phyloP scores from a whole-genome alignment of 1,140 invertebrate species.

The Gonioctena quinquepunctata region DNA sequence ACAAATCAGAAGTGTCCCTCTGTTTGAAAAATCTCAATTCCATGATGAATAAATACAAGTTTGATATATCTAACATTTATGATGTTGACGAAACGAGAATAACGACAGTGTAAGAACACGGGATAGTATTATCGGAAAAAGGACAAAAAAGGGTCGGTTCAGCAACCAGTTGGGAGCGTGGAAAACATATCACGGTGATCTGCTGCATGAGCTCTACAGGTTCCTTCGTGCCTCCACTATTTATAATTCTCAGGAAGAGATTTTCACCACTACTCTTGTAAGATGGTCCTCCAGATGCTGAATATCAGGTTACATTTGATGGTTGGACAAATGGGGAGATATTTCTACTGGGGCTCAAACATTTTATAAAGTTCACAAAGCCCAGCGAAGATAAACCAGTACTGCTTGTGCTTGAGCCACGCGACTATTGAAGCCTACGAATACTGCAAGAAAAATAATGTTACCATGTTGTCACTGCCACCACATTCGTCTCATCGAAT shows the following conservation, averaged over 20 bases:
- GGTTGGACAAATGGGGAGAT: constrained; percentile 44
- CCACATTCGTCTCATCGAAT: too few species aligned
- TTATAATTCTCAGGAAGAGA: too few species aligned
- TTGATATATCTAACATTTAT: constrained; percentile 51
- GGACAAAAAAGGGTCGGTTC: constrained; percentile 55
- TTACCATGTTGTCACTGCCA: too few species aligned
- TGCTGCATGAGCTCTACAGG: too few species aligned
- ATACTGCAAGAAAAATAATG: neutral
- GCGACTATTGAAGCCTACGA: constrained; percentile 4
- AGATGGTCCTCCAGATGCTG: constrained; percentile 54
- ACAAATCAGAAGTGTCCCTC: constrained; percentile 46
- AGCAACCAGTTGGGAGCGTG: constrained; percentile 55
- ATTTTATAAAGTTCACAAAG: constrained; percentile 28
- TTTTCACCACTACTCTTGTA: too few species aligned
- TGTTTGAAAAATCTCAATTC: constrained; percentile 53
- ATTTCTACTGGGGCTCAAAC: constrained; percentile 23
- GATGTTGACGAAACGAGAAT: constrained; percentile 57
- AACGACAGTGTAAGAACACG: constrained; percentile 54
- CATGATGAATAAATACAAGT: too few species aligned
- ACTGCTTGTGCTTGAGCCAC: constrained; percentile 21
- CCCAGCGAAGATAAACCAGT: constrained; percentile 19
- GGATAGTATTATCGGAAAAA: constrained; percentile 54
- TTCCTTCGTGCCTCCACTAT: too few species aligned
- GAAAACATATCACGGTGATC: too few species aligned
- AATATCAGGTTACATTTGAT: constrained; percentile 41